These are phyloP conservation scores for Petrolisthes cinctipes DNA, from an alignment of 2,888 invertebrate species.

Conservation along the genomic window DNA sequence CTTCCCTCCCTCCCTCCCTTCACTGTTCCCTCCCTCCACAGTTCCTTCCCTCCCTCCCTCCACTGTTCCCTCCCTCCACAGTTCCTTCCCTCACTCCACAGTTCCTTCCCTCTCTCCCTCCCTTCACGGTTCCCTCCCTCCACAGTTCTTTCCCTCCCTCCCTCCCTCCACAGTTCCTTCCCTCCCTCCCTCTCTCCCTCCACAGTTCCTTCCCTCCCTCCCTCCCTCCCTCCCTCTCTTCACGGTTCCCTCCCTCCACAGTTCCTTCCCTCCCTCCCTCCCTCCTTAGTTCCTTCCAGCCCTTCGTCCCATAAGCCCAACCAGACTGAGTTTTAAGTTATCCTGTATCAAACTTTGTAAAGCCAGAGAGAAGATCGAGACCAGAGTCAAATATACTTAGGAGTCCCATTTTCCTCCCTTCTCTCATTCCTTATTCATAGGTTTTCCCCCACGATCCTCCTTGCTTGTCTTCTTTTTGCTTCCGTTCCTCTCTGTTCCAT, in stretches of 20 bases:
- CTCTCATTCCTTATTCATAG: neutral
- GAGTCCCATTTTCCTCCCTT: neutral
- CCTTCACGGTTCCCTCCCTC: neutral
- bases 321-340: neutral
- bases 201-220: neutral
- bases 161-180: neutral
- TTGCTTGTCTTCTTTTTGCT: neutral
- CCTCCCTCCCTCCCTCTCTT: neutral
- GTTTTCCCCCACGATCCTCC: neutral
- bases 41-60: neutral
- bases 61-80: neutral
- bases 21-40: neutral
- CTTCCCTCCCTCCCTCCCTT: neutral
- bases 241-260: neutral
- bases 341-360: neutral
- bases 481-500: neutral
- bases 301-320: neutral
- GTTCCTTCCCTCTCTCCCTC: neutral
- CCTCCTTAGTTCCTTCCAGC: neutral
- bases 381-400: neutral
- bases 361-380: neutral
- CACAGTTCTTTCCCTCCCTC: neutral
- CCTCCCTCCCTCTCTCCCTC: slow-evolving; percentile 10
- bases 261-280: neutral
- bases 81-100: neutral